Conservation (phyloP, 2,113 vertebrate genomes). For the Tragelaphus imberbis region DNA sequence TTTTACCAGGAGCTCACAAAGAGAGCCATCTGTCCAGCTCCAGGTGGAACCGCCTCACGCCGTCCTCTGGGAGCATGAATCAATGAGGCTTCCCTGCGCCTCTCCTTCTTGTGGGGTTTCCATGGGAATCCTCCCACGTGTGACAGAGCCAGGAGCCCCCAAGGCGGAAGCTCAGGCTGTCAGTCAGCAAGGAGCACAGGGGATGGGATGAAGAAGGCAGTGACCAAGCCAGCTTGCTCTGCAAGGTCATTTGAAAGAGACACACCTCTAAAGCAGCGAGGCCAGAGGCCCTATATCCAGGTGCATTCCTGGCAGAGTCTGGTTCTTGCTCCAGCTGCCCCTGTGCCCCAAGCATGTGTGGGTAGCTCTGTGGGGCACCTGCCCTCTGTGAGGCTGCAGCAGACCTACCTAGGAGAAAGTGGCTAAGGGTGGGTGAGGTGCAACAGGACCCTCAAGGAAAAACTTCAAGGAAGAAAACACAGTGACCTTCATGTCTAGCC, state of each 20-base stretch:
- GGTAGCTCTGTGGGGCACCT: not conserved
- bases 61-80: slow-evolving; percentile 1
- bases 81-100: slow-evolving; percentile 55
- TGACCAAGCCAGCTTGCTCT: not conserved
- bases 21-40: slow-evolving; percentile 60
- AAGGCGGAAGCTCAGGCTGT: slow-evolving; percentile 17
- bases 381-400: not conserved
- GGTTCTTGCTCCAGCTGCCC: not conserved
- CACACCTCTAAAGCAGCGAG: not conserved
- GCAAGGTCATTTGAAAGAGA: slow-evolving; percentile 63
- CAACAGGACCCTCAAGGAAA: not conserved
- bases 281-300: not conserved
- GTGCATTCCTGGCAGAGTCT: not conserved
- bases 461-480: not conserved
- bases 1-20: slow-evolving; percentile 18
- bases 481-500: not conserved
- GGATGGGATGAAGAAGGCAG: not conserved
- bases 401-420: not conserved
- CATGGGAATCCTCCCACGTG: slow-evolving; percentile 63
- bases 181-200: not conserved
- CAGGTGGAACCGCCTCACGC: not conserved
- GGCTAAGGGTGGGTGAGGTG: not conserved
- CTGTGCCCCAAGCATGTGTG: not conserved
- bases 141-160: slow-evolving; percentile 16
- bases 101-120: slow-evolving; percentile 55